Evolutionary conservation across 2,888 invertebrate species (phyloP), one percentile per base, ranked within the genome.

Genomic region (Onchidella celtica): DNA sequence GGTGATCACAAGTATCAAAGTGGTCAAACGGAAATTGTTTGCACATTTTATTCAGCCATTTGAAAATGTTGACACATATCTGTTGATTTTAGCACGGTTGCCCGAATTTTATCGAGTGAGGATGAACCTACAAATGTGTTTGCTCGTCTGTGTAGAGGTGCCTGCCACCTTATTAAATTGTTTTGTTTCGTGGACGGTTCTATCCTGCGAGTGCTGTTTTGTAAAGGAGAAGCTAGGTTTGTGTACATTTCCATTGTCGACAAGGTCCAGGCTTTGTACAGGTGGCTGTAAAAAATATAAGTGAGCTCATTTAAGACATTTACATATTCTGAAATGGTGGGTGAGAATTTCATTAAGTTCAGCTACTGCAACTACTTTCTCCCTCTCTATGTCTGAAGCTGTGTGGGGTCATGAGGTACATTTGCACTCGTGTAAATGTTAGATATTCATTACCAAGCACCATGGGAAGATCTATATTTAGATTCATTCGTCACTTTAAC

Each of bases 151-250:
- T 61, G 11, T 38, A 29, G 73, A 34, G 34, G 3, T 24, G 1
- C 34, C 24, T 73, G 73, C 59, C 73, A 73, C 61, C 34, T 73
- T 73, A 73, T 73, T 73, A 73, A 73, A 73, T 57, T 59, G 73
- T 73, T 73, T 73, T 73, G 73, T 73, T 36, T 73, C 57, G 24
- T 1, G 38, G 36, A 59, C 47, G 59, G 47, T 27, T 59, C 73
- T 61, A 61, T 61, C 59, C 55, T 61, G 21, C 59, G 59, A 47
- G 36, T 38, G 61, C 24, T 36, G 24, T 36, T 73, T 57, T 61
- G 38, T 61, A 59, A n/a, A 34, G 57, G n/a, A 24, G 57, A 59
- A 3, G 57, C 21, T 73, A 17, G 6, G 32, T 27, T 11, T 73
- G 59, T 73, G 59, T 34, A 61, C 73, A 27, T 73, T 61, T 34